Evolutionary conservation across 1,140 invertebrate genomes (phyloP).

Genomic region (Diabrotica undecimpunctata): DNA sequence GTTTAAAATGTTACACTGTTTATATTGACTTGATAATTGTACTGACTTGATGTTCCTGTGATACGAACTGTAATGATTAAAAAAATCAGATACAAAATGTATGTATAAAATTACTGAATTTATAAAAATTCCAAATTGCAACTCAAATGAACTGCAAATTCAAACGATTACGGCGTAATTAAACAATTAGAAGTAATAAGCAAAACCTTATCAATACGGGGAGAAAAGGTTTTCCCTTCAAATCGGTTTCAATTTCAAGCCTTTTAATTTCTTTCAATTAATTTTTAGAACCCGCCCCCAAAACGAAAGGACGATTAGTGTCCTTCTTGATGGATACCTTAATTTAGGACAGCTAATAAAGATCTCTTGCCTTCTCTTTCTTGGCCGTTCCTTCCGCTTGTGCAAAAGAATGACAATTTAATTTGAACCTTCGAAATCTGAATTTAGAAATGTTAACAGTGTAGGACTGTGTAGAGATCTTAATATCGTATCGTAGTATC

Average conservation of each 20-base stretch:
- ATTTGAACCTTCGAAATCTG: slow-evolving; percentile 36
- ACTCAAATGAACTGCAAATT: no score
- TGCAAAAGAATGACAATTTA: slow-evolving; percentile 42
- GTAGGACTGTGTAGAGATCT: no score
- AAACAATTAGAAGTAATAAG: no score
- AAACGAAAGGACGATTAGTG: slow-evolving; percentile 12
- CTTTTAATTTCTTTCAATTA: slow-evolving; percentile 11
- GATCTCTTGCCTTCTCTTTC: background rate
- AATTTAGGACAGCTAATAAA: slow-evolving; percentile 19
- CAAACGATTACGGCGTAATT: no score
- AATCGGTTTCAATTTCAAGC: background rate
- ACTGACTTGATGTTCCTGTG: no score
- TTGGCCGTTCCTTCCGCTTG: background rate
- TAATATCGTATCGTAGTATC: no score
- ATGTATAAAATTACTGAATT: no score
- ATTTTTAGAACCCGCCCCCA: slow-evolving; percentile 7
- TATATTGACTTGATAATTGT: no score
- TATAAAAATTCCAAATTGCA: no score
- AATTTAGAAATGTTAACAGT: slow-evolving; percentile 19
- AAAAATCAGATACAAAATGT: no score
- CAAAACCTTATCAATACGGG: slow-evolving; percentile 1
- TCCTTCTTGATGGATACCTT: slow-evolving; percentile 17
- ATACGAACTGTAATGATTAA: no score
- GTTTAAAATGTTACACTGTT: no score
- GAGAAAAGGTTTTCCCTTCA: background rate